Percentiles rank a stretch among this genome's conserved stretches.
phyloP scores from a whole-genome alignment of 2,113 vertebrate species.

The Ceyx margarethae region DNA sequence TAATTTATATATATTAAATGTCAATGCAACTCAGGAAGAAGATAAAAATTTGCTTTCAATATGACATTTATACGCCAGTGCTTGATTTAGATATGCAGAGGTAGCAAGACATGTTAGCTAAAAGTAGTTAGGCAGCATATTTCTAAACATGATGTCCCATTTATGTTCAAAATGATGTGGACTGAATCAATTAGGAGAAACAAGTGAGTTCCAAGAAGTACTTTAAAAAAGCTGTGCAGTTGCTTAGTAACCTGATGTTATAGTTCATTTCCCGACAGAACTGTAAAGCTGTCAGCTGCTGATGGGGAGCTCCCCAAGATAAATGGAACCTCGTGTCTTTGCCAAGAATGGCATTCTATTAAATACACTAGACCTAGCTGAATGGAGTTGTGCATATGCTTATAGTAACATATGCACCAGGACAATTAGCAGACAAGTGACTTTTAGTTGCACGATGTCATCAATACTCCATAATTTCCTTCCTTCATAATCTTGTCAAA shows the following conservation, averaged over 20 bases:
- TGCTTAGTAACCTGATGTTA: conserved; percentile 70
- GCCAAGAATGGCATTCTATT: not conserved
- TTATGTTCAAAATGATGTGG: conserved; percentile 74
- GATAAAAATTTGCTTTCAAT: conserved; percentile 71
- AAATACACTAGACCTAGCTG: not conserved
- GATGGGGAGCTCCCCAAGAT: conserved; percentile 44
- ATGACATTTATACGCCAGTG: conserved; percentile 71
- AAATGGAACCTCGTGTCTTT: conserved; percentile 20
- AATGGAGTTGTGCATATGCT: not conserved
- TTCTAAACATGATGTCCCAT: conserved; percentile 76
- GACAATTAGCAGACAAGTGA: not conserved
- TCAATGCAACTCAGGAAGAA: conserved; percentile 63
- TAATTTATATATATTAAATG: conserved; percentile 73
- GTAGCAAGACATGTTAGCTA: conserved; percentile 61
- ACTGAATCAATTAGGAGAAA: conserved; percentile 77
- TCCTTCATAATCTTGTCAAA: conserved; percentile 14
- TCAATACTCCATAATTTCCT: conserved; percentile 17
- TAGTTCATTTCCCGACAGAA: conserved; percentile 63
- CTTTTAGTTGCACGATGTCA: not conserved
- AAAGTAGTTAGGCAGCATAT: conserved; percentile 66
- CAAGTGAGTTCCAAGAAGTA: conserved; percentile 69
- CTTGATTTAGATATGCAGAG: conserved; percentile 74
- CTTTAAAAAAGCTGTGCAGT: conserved; percentile 60
- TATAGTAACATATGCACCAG: not conserved
- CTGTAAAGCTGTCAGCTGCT: conserved; percentile 46